Base-by-base conservation (phyloP, 2,113 vertebrate species). In the Gasterosteus nipponicus region DNA sequence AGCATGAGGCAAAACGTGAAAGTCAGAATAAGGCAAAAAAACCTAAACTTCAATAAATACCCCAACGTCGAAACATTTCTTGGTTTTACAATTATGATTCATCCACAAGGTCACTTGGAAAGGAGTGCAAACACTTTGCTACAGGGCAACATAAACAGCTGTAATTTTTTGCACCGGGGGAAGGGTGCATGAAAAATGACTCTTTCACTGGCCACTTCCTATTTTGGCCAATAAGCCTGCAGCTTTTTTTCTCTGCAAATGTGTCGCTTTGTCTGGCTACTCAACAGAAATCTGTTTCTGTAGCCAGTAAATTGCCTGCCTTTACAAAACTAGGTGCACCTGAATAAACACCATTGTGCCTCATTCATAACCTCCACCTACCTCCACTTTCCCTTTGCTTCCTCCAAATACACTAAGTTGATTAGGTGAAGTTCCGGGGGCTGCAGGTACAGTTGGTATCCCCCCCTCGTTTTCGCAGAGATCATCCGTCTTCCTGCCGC, bases 401-500 rank as follows among this genome's bases (percentile, higher is more conserved):
- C 53, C 70, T 58, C 33, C 35, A 82, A 75, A 77, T 26, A 62
- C 68, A 19, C 51, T 54, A 67, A 85, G 51, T 84, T 75, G 77
- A 83, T 87, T 46, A 72, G 73, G 49, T 57, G 38, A 77, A 22
- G 73, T 67, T 86, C 53, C 35, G 47, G 81, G 63, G 59, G 74
- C 72, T 51, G 76, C 39, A 70, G 71, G 69, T 85, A 82, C 59
- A 64, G 73, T 63, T 33, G 57, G 81, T 54, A 69, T 71, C 83
- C 56, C 22, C 33, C 41, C 22, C 22, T 59, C 65, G 59, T 66
- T 26, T n/a, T 76, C 67, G 29, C 63, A 10, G 12, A 69, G 83
- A 78, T 90, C 82, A 88, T 90, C 83, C 66, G 70, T 89, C 83
- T 85, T 87, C 59, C 51, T 69, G 73, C 66, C 63, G 73, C 79